phyloP scores from a whole-genome alignment of 2,113 vertebrate species.

The Raja brachyura region DNA sequence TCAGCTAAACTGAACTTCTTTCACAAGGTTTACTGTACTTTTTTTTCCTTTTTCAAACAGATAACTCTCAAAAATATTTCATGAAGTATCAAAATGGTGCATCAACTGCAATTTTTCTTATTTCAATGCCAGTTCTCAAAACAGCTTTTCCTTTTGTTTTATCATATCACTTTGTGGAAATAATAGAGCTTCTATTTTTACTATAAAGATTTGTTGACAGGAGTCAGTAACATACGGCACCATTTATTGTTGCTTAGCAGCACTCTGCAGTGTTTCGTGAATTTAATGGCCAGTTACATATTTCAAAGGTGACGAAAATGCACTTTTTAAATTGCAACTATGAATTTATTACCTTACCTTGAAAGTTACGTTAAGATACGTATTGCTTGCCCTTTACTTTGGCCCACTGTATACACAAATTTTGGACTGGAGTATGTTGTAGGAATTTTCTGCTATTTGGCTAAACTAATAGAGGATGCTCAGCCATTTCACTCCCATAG shows the following conservation, averaged over 20 bases:
- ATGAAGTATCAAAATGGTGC: not conserved
- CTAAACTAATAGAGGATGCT: not conserved
- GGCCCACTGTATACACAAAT: not conserved
- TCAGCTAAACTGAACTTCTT: conserved; percentile 47
- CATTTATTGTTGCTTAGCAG: conserved; percentile 68
- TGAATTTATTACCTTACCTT: not conserved
- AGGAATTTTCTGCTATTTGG: not conserved
- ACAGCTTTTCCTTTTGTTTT: conserved; percentile 54
- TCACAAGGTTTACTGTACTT: conserved; percentile 42
- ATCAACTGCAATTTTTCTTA: not conserved
- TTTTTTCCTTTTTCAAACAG: conserved; percentile 5
- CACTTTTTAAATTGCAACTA: not conserved
- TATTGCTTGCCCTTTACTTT: not conserved
- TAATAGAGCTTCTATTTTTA: conserved; percentile 65
- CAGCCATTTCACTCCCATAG: not conserved
- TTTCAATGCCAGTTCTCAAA: conserved; percentile 43
- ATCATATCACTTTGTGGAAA: conserved; percentile 62
- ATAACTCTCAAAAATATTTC: not conserved
- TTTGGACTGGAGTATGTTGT: not conserved
- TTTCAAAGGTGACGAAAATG: not conserved
- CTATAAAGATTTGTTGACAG: conserved; percentile 73
- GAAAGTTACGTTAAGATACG: not conserved
- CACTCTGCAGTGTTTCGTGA: conserved; percentile 57
- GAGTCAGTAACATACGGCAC: conserved; percentile 53
- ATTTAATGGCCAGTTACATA: conserved; percentile 10